phyloP scores from a whole-genome alignment of 2,888 invertebrate genomes.

The Mactromeris polynyma region DNA sequence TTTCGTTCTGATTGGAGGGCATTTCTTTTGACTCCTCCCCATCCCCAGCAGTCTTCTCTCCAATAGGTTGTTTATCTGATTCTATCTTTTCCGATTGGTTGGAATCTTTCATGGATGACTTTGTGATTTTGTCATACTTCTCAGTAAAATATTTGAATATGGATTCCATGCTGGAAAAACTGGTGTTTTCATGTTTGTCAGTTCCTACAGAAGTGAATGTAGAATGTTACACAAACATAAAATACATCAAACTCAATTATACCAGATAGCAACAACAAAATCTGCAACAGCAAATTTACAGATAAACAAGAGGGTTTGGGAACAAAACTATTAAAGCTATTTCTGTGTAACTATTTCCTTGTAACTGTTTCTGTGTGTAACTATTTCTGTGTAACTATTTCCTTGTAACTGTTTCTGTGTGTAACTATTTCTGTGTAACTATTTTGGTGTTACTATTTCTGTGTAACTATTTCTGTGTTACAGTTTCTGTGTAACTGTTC shows the following conservation, averaged over 20 bases:
- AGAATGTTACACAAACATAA: neutral
- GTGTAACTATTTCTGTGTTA: no score
- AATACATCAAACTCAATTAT: neutral
- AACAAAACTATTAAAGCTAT: no score
- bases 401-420: no score
- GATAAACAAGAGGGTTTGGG: no score
- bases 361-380: no score
- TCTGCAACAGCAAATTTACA: no score
- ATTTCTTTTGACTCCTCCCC: slow-evolving; percentile 4
- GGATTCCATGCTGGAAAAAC: slow-evolving; percentile 90
- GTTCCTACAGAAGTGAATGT: slow-evolving; percentile 75
- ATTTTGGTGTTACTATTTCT: no score
- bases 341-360: no score
- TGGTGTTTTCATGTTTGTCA: slow-evolving; percentile 90
- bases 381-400: no score
- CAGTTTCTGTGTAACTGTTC: no score
- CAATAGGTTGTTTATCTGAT: neutral
- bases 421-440: no score
- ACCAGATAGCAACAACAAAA: no score
- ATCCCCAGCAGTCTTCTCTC: neutral
- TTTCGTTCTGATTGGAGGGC: neutral
- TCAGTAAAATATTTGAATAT: slow-evolving; percentile 90
- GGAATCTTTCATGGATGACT: slow-evolving; percentile 32
- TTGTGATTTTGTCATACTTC: slow-evolving; percentile 55
- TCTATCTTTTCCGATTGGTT: slow-evolving; percentile 1